phyloP scores from a whole-genome alignment of 2,113 vertebrate genomes.

The Anguilla rostrata region DNA sequence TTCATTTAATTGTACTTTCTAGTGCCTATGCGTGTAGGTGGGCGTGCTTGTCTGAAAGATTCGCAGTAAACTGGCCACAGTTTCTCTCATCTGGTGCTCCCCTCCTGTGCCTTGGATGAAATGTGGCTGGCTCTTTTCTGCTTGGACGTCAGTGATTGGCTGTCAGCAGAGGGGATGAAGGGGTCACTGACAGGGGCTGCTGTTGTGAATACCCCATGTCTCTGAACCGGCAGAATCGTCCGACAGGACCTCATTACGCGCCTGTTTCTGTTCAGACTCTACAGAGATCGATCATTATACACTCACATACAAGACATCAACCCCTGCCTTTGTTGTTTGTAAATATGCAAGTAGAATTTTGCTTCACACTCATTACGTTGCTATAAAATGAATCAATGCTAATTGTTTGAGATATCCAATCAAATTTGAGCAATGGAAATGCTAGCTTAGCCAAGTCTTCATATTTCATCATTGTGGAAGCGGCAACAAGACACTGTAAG shows the following conservation, averaged over 20 bases:
- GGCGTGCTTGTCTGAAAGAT: background rate
- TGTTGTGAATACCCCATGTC: background rate
- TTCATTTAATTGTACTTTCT: background rate
- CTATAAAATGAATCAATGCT: background rate
- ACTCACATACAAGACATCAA: background rate
- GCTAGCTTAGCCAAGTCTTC: background rate
- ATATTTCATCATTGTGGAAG: background rate
- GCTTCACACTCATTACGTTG: background rate
- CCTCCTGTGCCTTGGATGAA: background rate
- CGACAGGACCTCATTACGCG: background rate
- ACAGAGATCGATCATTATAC: background rate
- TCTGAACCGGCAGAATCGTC: background rate
- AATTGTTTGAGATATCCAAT: background rate
- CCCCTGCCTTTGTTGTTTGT: background rate
- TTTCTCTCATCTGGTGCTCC: background rate
- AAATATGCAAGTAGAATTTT: background rate
- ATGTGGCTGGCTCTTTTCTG: background rate
- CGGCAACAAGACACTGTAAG: background rate
- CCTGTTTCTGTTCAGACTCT: background rate
- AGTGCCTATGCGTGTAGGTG: background rate
- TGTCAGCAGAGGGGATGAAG: background rate
- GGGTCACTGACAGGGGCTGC: background rate
- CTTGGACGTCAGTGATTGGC: background rate
- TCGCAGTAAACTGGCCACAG: background rate
- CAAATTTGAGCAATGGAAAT: background rate